A percentile compares a stretch with the other conserved stretches of the same genome.
phyloP scores from a whole-genome alignment of 1,140 invertebrate genomes.

The Apocrypta bakeri region DNA sequence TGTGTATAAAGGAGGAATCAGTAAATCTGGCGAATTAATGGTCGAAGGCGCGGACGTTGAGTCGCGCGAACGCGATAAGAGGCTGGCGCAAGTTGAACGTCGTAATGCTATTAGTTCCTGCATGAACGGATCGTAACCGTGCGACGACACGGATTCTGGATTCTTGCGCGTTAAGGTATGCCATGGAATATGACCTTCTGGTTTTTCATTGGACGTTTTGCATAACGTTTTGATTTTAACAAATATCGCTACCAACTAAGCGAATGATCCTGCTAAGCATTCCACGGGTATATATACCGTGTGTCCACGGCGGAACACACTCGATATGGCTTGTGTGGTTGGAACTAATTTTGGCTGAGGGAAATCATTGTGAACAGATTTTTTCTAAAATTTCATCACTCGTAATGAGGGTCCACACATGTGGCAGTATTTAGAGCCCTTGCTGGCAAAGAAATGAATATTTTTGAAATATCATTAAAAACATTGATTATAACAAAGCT shows the following conservation, averaged over 20 bases:
- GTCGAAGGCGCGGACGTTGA: not conserved
- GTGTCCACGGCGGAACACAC: not conserved
- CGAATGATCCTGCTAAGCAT: too few relatives aligned
- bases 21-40: conserved; percentile 49
- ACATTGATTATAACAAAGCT: too few relatives aligned
- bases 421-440: too few relatives aligned
- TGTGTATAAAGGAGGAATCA: conserved; percentile 10
- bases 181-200: not conserved
- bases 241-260: not conserved
- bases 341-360: too few relatives aligned
- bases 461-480: too few relatives aligned
- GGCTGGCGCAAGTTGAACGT: not conserved
- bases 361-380: too few relatives aligned
- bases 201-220: not conserved
- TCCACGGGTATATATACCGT: too few relatives aligned
- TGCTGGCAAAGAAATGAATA: too few relatives aligned
- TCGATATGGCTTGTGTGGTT: too few relatives aligned
- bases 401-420: too few relatives aligned
- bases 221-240: not conserved
- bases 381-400: too few relatives aligned
- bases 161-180: conserved; percentile 36
- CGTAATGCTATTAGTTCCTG: conserved; percentile 39
- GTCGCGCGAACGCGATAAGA: not conserved
- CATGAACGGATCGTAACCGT: conserved; percentile 23
- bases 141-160: conserved; percentile 47